Evolutionary conservation across 2,797 vertebrate species (phyloP), one percentile per base, ranked within the genome.

Genomic region (Okamejei kenojei): DNA sequence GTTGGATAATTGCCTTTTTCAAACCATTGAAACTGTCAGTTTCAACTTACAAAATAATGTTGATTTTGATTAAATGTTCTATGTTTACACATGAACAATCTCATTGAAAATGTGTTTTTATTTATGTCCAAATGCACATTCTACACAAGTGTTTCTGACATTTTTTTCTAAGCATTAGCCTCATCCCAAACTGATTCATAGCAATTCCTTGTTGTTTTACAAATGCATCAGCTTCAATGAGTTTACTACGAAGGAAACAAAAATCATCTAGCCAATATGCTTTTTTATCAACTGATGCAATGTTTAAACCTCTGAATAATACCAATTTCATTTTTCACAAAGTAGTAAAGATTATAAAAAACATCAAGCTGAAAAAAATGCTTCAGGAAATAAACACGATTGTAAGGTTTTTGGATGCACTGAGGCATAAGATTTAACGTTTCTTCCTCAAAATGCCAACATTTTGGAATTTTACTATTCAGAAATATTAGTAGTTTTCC

Each of bases 331-430:
- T 97, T 96, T 96, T 96, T 94, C 93, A 94, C 93, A 93, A 73
- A 95, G 94, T 93, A 95, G 94, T 35, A 38, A 21, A 21, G 19
- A 21, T 73, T 73, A 21, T 73, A 95, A 76, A 95, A 95, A 93
- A 95, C 90, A 19, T 93, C 96, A 96, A 97, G 94, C 96, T 96
- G 96, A 97, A 97, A 97, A 45, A 96, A 94, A 95, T 96, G 97
- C 96, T 97, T 97, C 96, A 95, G 96, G 95, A 96, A 95, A 95
- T 73, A n/a, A 54, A 88, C 0, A 65, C 15, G 26, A 8, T 61
- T 93, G 1, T 7, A 32, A 79, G 11, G 19, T 93, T 80, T 93
- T 15, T 63, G 63, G 73, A 7, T 54, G 71, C 26, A 74, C 32
- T 73, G 38, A 74, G 38, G 29, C 29, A 58, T 23, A 92, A 26